phyloP scores from a whole-genome alignment of 2,888 invertebrate species.

The Erebia ligea region DNA sequence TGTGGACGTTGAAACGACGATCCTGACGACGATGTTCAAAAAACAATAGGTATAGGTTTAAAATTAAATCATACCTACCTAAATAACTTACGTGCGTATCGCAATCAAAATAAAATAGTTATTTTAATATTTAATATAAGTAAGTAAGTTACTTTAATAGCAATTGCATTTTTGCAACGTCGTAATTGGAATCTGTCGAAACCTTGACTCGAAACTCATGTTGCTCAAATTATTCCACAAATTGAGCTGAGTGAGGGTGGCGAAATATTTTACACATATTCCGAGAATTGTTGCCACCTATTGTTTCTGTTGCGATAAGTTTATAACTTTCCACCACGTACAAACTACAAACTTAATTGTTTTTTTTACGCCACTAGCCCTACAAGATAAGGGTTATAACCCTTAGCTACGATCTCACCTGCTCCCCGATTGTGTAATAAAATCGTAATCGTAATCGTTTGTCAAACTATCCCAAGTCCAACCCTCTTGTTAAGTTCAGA shows the following conservation, averaged over 20 bases:
- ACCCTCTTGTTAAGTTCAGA: no score
- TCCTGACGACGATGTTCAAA: no score
- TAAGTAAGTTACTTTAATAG: not conserved
- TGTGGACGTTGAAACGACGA: no score
- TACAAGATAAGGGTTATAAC: no score
- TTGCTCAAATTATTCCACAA: slow-evolving; percentile 9
- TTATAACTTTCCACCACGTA: not conserved
- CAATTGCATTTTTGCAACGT: not conserved
- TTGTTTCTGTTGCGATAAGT: slow-evolving; percentile 8
- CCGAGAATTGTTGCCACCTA: not conserved
- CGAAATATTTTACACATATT: slow-evolving; percentile 10
- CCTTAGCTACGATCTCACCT: no score
- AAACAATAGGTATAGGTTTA: not conserved
- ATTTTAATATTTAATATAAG: no score
- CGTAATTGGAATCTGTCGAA: slow-evolving; percentile 4
- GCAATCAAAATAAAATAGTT: not conserved
- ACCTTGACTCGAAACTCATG: slow-evolving; percentile 13
- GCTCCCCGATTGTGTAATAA: no score
- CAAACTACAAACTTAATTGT: not conserved
- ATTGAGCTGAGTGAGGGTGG: not conserved
- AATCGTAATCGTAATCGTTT: no score
- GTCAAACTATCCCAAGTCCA: no score
- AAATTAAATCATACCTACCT: not conserved
- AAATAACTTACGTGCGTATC: not conserved
- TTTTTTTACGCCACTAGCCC: no score